phyloP scores from a whole-genome alignment of 2,888 invertebrate species.

The Caenorhabditis wallacei region DNA sequence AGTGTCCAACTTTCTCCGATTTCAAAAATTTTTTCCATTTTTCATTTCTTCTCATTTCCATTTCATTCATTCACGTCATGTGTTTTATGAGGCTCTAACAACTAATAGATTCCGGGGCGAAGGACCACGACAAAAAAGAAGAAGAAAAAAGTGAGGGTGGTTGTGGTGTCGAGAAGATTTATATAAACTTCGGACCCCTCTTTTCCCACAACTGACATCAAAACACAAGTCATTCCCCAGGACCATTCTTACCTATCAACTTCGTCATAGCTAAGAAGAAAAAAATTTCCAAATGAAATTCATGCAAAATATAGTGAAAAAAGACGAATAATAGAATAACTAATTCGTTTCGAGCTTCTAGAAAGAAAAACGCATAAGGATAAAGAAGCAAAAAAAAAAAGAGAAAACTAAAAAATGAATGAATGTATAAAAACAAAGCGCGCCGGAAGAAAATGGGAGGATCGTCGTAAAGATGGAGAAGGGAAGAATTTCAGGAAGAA shows the following conservation, averaged over 20 bases:
- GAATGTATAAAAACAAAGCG: conserved; percentile 25
- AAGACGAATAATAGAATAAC: conserved; percentile 27
- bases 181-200: conserved; percentile 34
- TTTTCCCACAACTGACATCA: conserved; percentile 16
- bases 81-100: conserved; percentile 41
- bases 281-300: background rate
- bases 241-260: background rate
- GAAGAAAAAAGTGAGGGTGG: conserved; percentile 3
- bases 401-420: conserved; percentile 12
- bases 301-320: conserved; percentile 9
- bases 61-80: conserved; percentile 40
- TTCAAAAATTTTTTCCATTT: conserved; percentile 19
- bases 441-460: conserved; percentile 6
- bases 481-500: conserved; percentile 3
- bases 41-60: conserved; percentile 42
- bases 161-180: conserved; percentile 27
- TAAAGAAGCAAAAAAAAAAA: conserved; percentile 4
- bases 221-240: conserved; percentile 16
- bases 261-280: background rate
- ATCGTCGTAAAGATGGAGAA: conserved; percentile 1
- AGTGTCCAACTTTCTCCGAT: conserved; percentile 33
- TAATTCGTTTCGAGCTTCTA: conserved; percentile 12
- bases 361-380: background rate
- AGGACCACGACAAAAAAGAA: background rate
- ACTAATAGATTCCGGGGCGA: conserved; percentile 35